A percentile compares a stretch with the other conserved stretches of the same genome.
phyloP scores from a whole-genome alignment of 2,113 vertebrate genomes.

The Megaceryle torquata region DNA sequence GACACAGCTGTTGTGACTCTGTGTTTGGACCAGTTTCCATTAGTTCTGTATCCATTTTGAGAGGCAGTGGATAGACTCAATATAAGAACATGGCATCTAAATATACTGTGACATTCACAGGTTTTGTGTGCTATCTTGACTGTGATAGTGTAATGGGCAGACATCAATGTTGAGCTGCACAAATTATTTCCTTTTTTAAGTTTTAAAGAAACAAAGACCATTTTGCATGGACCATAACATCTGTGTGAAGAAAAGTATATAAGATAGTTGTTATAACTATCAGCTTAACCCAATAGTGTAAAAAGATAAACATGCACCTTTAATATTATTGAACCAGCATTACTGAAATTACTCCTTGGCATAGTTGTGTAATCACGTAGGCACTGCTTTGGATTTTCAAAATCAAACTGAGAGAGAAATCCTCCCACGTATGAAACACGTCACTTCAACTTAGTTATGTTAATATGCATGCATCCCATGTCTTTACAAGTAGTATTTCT shows the following conservation, averaged over 20 bases:
- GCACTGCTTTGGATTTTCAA: constrained; percentile 69
- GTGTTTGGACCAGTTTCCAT: background rate
- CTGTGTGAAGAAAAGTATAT: background rate
- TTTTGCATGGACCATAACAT: background rate
- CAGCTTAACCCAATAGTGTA: background rate
- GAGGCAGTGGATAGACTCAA: background rate
- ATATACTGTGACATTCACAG: background rate
- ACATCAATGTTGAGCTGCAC: background rate
- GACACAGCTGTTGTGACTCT: background rate
- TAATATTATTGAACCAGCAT: constrained; percentile 46
- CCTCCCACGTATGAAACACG: background rate
- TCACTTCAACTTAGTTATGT: background rate
- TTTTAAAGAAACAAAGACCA: background rate
- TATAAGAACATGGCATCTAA: background rate
- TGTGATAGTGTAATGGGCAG: background rate
- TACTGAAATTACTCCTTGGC: constrained; percentile 67
- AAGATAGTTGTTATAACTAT: too few relatives aligned
- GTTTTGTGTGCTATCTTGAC: background rate
- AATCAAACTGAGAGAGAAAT: constrained; percentile 27
- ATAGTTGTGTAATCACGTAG: constrained; percentile 63
- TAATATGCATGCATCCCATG: constrained; percentile 55
- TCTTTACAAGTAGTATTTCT: constrained; percentile 46
- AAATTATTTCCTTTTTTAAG: background rate
- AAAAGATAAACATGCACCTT: constrained; percentile 55
- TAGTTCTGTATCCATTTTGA: background rate